Evolutionary conservation across 1,140 invertebrate species (phyloP), one percentile per base, ranked within the genome.

Genomic region (Neocloeon triangulifer): DNA sequence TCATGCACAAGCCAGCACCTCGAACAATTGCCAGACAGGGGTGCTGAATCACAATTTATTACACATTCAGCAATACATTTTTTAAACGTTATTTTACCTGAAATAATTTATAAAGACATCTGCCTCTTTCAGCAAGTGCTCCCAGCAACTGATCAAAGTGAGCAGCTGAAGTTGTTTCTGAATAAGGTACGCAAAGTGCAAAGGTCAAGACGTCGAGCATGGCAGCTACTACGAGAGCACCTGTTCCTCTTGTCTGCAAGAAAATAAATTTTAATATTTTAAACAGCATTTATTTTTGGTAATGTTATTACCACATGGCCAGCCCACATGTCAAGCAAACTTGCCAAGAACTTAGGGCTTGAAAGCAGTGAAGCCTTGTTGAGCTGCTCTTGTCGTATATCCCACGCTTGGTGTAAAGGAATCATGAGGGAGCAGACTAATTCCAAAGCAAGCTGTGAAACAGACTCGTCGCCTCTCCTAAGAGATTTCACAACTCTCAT

Each of bases 191-290:
- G 59, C 94, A 98, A 7, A 99, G 59, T 5, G 89, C 78, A 61
- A 94, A 99, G n/a, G 92, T 98, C 37, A 99, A 58, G 49, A 99
- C 92, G 57, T 99, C 95, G 44, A 99, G 62, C 85, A 99, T 94
- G 20, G 88, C 81, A 14, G 74, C 74, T n/a, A 81, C 66, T 2
- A 82, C 71, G 17, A 82, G 43, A 18, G 78, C 76, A n/a, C 75
- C 75, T 33, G 73, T 79, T 19, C 66, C 74, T 46, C 73, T 70
- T 42, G 69, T 66, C 80, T 85, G 45, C 21, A 55, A 58, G 41
- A 40, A 32, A 39, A 35, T 39, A 33, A 32, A 37, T 41, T 33
- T 16, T 25, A 22, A 30, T 30, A 1, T 20, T 33, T 18, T 13
- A 1, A 29, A 19, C 8, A 23, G 14, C 25, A 35, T 36, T 33